A percentile compares a stretch with the other conserved stretches of the same genome.
phyloP scores from a whole-genome alignment of 2,113 vertebrate genomes.

The Gorsachius goisagi region DNA sequence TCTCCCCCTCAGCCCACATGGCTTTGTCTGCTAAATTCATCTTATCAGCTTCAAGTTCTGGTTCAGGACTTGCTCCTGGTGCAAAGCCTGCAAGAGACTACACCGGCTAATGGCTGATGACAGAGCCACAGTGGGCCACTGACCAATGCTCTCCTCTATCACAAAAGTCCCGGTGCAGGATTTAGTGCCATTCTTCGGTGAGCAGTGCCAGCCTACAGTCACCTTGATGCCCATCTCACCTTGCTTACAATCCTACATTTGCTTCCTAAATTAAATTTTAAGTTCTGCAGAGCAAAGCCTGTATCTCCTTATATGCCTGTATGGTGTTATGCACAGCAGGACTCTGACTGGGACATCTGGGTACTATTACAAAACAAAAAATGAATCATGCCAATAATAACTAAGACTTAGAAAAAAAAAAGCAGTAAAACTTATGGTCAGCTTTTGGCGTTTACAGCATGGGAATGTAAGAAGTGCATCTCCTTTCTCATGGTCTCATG shows the following conservation, averaged over 20 bases:
- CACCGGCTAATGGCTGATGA: background rate
- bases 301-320: background rate
- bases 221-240: background rate
- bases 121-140: background rate
- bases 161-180: rapidly evolving
- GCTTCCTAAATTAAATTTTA: background rate
- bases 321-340: background rate
- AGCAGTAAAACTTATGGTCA: background rate
- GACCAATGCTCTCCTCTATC: background rate
- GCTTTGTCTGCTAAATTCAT: background rate
- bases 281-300: background rate
- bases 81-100: background rate
- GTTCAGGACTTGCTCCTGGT: background rate
- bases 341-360: constrained; percentile 5
- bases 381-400: constrained; percentile 22
- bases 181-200: rapidly evolving
- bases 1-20: background rate
- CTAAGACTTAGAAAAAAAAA: background rate
- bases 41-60: background rate
- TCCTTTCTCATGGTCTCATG: background rate
- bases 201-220: background rate
- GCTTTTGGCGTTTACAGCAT: background rate
- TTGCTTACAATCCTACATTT: background rate
- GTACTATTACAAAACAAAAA: constrained; percentile 39
- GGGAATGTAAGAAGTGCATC: background rate